Percentiles rank a stretch among this genome's conserved stretches.
Evolutionary conservation across 2,797 vertebrate genomes (phyloP).

Genomic region (Aldrovandia affinis): DNA sequence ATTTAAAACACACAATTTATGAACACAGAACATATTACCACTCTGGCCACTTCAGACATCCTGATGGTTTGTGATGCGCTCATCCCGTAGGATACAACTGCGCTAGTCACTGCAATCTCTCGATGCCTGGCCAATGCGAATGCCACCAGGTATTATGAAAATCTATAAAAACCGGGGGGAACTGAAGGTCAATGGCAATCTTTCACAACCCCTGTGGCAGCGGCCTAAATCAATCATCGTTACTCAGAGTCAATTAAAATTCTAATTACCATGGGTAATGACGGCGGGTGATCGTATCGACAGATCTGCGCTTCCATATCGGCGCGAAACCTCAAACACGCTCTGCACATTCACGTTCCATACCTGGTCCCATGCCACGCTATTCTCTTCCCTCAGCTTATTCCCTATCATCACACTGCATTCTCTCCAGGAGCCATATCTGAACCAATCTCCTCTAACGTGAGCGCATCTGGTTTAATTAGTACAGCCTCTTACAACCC

Average conservation of each 20-base stretch:
- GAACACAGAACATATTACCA: background rate
- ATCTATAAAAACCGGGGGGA: slow-evolving; percentile 17
- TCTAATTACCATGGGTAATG: slow-evolving; percentile 32
- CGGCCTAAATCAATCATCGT: slow-evolving; percentile 39
- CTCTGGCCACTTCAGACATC: background rate
- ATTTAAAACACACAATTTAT: slow-evolving; percentile 1
- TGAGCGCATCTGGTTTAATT: too few species aligned
- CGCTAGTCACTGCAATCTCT: background rate
- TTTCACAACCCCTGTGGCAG: slow-evolving; percentile 28
- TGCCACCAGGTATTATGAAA: slow-evolving; percentile 32
- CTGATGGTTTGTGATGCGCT: background rate
- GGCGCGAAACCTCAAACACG: slow-evolving; percentile 18
- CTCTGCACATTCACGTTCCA: background rate
- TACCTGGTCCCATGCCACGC: background rate
- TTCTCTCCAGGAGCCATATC: too few species aligned
- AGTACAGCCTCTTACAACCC: too few species aligned
- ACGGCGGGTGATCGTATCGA: slow-evolving; percentile 40
- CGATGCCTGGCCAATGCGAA: slow-evolving; percentile 6
- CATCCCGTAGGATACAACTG: background rate
- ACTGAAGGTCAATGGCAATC: slow-evolving; percentile 39
- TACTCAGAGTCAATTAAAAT: slow-evolving; percentile 32
- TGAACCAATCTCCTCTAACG: too few species aligned
- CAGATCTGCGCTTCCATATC: background rate
- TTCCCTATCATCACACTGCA: too few species aligned
- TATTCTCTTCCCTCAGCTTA: background rate